Evolutionary conservation across 2,888 invertebrate genomes (phyloP), one percentile per base, ranked within the genome.

Genomic region (Leucania comma): DNA sequence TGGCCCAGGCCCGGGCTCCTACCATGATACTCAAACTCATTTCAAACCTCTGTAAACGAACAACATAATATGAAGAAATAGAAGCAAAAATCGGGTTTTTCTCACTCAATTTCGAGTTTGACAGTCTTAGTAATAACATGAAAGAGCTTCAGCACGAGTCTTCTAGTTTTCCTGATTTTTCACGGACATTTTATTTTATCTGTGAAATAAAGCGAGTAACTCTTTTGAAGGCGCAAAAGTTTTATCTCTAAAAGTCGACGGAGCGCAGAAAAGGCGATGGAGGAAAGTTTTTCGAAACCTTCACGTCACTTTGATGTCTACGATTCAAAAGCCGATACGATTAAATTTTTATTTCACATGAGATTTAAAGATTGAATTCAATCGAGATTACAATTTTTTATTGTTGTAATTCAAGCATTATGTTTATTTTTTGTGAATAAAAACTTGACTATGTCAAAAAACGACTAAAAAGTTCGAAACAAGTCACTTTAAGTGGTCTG

Each of bases 201-300:
- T 83, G 86, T 62, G 82, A 90, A 89, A 88, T 90, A 89, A 87
- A 89, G 80, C 85, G 85, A 86, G 80, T 86, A 85, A 88, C 86
- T 89, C 80, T 86, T 88, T 88, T 89, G 87, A 85, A 82, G 83
- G 75, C 70, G 82, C 87, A 87, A 88, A 88, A 85, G 83, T 89
- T 90, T 90, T 89, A 88, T 88, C 86, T 84, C 78, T 83, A 64
- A 81, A 87, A 88, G 83, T 87, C 84, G 80, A 84, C 82, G 81
- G 86, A 83, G 84, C 84, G 80, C 83, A 69, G 76, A 87, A 88
- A 85, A 80, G 80, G 83, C 78, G 81, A 81, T 75, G 70, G 69
- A 68, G 80, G 72, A 72, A 82, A 86, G 76, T 88, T 85, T 82
- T 67, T 73, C 46, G 67, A 65, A 78, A 69, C 67, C 69, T 75